Conservation (phyloP, 2,888 invertebrate genomes). For the Drosophila histrio region DNA sequence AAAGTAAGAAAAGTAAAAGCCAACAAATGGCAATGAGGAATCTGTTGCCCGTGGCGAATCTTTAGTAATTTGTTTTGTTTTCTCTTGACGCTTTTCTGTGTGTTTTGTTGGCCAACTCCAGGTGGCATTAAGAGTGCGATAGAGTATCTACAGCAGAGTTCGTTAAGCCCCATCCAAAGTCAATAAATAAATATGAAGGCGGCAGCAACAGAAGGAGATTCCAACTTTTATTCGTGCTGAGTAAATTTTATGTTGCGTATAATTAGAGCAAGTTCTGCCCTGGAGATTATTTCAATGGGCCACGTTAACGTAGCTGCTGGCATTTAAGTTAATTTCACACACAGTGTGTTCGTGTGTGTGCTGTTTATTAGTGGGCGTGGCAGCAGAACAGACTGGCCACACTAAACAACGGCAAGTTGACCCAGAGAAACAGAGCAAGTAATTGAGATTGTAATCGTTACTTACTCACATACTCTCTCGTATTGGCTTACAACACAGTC, state of each 20-base stretch:
- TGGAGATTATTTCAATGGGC: conserved; percentile 60
- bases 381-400: conserved; percentile 11
- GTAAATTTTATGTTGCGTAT: conserved; percentile 81
- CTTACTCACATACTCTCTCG: conserved; percentile 57
- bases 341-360: conserved; percentile 27
- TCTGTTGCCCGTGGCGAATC: conserved; percentile 16
- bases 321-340: conserved; percentile 71
- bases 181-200: conserved; percentile 67
- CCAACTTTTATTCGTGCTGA: conserved; percentile 49
- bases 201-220: not conserved
- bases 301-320: conserved; percentile 17
- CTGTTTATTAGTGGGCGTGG: conserved; percentile 62
- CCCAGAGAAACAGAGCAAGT: conserved; percentile 45
- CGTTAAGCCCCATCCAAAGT: conserved; percentile 50
- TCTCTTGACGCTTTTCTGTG: not conserved
- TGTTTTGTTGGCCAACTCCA: conserved; percentile 25
- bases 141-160: conserved; percentile 37
- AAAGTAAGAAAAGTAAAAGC: not conserved
- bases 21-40: conserved; percentile 12
- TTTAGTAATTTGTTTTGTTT: conserved; percentile 43
- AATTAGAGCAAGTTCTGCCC: conserved; percentile 74
- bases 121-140: conserved; percentile 34
- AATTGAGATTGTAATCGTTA: conserved; percentile 81
- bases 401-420: conserved; percentile 21
- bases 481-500: conserved; percentile 48